Base-by-base conservation (phyloP, 37 sponge, comb jelly and placozoan genomes). In the Aplysina aerophoba region DNA sequence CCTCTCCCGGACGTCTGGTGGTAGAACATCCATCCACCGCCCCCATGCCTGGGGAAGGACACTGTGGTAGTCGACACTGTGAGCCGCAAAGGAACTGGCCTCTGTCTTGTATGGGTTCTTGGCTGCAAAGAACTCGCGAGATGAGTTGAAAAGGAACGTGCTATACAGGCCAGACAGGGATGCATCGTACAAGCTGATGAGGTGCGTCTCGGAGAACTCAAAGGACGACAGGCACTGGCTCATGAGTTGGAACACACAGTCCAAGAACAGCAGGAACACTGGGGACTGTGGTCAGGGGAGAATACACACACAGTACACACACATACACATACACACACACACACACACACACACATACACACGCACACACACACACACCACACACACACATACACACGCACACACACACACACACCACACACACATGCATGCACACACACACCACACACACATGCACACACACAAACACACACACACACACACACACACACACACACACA, bases 241-340 rank as follows among this genome's bases (percentile, higher is more conserved):
- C 0, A 87, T 88, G 40, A 99, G 85, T 83, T 99, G 99, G 87
- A 91, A 92, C 17, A 95, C 94, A 84, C 99, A 99, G 86, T 99
- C 97, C 79, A 96, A 80, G 84, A 99, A 94, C 33, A 96, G 92
- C 15, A 97, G 74, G 84, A 99, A 99, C 27, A 96, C 91, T 35
- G 99, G 99, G 59, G 94, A 92, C 89, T 94, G 62, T 44, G 72
- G 19, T 16, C 0, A 64, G 80, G 19, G 79, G 33, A 35, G 37
- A 6, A 12, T 3, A 40, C 0, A 35, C 73, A 35, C 33, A 3
- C 21, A 35, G 8, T 30, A 35, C 38, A 39, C 73, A 33, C 37
- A 21, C 12, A 22, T 37, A 3, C 38, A 25, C 53, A 64, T 28
- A 53, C 83, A 20, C 67, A 53, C 44, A 67, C 54, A 22, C 28